Percentiles rank a stretch among this genome's conserved stretches.
Conservation (phyloP, 2,113 vertebrate genomes). For the Corythornis vintsioides region DNA sequence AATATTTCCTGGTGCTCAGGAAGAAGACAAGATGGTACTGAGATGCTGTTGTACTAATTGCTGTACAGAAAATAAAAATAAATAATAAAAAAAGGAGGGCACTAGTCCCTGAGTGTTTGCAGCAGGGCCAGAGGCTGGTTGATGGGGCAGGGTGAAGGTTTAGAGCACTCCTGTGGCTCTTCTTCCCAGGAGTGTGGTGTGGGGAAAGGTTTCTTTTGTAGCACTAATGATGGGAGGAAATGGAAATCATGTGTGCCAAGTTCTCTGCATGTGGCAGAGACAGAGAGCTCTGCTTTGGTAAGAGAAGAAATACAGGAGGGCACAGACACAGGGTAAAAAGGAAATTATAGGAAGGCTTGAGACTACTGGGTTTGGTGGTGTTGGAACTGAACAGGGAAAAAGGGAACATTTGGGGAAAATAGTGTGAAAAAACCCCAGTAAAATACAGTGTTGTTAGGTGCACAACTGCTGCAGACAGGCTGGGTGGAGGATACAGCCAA, state of each 20-base stretch:
- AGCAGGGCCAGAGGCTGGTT: background rate
- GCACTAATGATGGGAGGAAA: background rate
- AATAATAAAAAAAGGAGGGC: background rate
- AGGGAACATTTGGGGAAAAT: background rate
- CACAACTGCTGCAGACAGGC: background rate
- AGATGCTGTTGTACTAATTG: background rate
- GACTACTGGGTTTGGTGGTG: background rate
- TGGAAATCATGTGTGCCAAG: background rate
- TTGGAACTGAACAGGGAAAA: background rate
- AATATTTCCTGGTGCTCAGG: background rate
- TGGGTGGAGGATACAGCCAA: background rate
- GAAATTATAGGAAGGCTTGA: background rate
- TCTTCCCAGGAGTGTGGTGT: rapidly evolving
- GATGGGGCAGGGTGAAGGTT: background rate
- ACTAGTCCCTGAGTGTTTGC: background rate
- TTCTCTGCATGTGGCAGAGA: background rate
- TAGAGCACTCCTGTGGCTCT: background rate
- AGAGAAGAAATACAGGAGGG: background rate
- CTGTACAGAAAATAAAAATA: too few species aligned
- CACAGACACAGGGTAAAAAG: background rate
- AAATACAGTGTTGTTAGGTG: background rate
- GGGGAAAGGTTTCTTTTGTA: background rate
- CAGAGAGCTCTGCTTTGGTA: rapidly evolving
- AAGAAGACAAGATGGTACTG: background rate
- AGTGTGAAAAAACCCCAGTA: background rate